Percentiles rank a stretch among this genome's conserved stretches.
phyloP scores from a whole-genome alignment of 2,888 invertebrate genomes.

The Criorhina ranunculi region DNA sequence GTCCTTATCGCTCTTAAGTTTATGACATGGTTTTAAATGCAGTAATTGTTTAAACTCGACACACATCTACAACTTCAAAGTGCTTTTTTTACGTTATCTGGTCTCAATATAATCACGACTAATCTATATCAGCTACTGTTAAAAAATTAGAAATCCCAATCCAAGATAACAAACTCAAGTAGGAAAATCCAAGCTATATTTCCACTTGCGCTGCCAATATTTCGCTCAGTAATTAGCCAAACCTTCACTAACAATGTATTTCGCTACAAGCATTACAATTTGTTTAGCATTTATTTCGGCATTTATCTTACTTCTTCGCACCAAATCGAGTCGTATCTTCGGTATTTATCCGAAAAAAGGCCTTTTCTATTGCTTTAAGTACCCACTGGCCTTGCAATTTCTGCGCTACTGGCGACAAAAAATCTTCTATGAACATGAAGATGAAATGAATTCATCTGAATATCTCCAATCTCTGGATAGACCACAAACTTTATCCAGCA shows the following conservation, averaged over 20 bases:
- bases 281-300: conserved; percentile 71
- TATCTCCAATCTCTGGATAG: conserved; percentile 85
- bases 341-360: conserved; percentile 86
- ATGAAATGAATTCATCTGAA: conserved; percentile 78
- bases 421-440: conserved; percentile 81
- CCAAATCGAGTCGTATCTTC: conserved; percentile 83
- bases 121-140: conserved; percentile 77
- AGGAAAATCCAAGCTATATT: conserved; percentile 63
- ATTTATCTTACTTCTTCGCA: conserved; percentile 79
- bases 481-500: conserved; percentile 85
- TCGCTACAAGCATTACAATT: conserved; percentile 54
- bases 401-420: conserved; percentile 83
- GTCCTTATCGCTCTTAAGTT: no score
- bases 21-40: no score
- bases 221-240: conserved; percentile 29
- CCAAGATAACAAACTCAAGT: conserved; percentile 38
- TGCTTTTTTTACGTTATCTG: conserved; percentile 5
- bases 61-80: background rate
- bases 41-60: background rate
- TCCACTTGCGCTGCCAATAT: background rate
- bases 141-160: conserved; percentile 76
- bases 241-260: conserved; percentile 28
- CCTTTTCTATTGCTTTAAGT: conserved; percentile 86
- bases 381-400: conserved; percentile 84
- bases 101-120: background rate